A percentile compares a stretch with the other conserved stretches of the same genome.
Evolutionary conservation across 2,113 vertebrate genomes (phyloP).

Genomic region (Malurus alboscapulatus): DNA sequence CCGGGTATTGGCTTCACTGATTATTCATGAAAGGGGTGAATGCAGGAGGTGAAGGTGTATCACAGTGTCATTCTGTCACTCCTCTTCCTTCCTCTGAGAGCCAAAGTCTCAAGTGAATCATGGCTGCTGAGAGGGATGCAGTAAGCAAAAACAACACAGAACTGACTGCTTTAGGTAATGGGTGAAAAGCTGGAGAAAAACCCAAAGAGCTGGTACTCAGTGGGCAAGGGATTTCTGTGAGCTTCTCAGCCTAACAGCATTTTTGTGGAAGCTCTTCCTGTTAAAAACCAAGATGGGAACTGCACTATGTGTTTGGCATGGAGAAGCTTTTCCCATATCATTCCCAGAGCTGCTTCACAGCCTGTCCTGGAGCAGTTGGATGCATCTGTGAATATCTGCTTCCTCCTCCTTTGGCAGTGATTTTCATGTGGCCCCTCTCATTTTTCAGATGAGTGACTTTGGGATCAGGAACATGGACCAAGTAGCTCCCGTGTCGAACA

Average conservation of each 20-base stretch:
- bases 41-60: background rate
- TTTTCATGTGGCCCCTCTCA: background rate
- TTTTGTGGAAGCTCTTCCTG: background rate
- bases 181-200: background rate
- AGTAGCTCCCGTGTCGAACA: slow-evolving; percentile 78
- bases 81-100: background rate
- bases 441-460: slow-evolving; percentile 81
- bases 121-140: background rate
- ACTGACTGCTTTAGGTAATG: background rate
- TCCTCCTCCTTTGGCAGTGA: background rate
- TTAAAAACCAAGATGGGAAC: background rate
- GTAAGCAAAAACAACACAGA: background rate
- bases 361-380: background rate
- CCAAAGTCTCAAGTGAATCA: background rate
- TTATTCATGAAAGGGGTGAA: background rate
- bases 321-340: too few relatives aligned
- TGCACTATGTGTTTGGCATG: background rate
- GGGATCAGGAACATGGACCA: slow-evolving; percentile 83
- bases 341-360: background rate
- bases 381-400: background rate
- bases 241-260: background rate
- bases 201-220: background rate
- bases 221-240: background rate
- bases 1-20: background rate
- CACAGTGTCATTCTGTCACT: background rate